Conservation (phyloP, 2,888 invertebrate genomes). For the Yponomeuta sedellus region DNA sequence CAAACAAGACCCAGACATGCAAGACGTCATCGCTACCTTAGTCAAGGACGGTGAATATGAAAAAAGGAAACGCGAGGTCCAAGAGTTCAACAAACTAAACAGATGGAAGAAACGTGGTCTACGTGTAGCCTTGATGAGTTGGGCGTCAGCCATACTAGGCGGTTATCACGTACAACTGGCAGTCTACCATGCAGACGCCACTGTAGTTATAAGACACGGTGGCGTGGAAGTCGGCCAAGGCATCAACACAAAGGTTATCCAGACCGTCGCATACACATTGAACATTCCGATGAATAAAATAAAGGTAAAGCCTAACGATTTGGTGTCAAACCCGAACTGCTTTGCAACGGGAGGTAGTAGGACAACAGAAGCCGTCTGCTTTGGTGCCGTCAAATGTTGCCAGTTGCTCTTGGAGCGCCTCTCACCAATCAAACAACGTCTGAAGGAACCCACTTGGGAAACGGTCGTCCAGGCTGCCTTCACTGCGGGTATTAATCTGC, state of each 20-base stretch:
- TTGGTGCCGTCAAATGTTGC: constrained; percentile 63
- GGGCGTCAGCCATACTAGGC: constrained; percentile 69
- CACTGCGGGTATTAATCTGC: constrained; percentile 31
- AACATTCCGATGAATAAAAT: constrained; percentile 80
- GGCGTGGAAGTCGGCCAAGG: constrained; percentile 90
- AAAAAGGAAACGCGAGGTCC: constrained; percentile 58
- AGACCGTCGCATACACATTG: constrained; percentile 80
- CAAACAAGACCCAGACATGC: constrained; percentile 39
- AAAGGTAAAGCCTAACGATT: constrained; percentile 79
- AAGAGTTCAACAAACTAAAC: constrained; percentile 77
- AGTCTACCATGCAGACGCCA: constrained; percentile 83
- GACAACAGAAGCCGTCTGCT: constrained; percentile 31
- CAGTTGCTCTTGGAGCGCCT: constrained; percentile 48
- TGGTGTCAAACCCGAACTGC: constrained; percentile 78
- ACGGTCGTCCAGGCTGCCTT: constrained; percentile 31
- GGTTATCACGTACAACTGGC: constrained; percentile 78
- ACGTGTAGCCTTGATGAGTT: constrained; percentile 81
- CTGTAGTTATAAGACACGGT: constrained; percentile 82
- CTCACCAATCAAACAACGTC: constrained; percentile 38
- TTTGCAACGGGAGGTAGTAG: constrained; percentile 80
- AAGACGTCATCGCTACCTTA: constrained; percentile 69
- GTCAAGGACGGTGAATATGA: constrained; percentile 61
- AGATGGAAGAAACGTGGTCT: constrained; percentile 89
- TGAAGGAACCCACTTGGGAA: constrained; percentile 45
- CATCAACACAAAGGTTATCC: constrained; percentile 81